These are phyloP conservation scores for Cichladusa arquata DNA, from an alignment of 2,113 vertebrate species.

Conservation along the genomic window DNA sequence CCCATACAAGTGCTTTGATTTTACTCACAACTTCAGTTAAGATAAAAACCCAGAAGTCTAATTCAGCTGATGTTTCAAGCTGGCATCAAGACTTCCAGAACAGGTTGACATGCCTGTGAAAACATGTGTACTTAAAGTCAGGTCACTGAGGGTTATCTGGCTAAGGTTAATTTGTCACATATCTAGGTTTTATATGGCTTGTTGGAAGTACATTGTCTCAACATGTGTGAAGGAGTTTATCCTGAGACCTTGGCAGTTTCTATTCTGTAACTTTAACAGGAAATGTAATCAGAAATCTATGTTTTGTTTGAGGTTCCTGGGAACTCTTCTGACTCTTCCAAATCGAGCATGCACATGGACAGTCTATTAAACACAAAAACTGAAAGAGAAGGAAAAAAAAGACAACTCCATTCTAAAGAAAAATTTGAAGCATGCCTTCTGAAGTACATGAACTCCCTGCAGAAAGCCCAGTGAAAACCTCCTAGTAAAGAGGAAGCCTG, in stretches of 20 bases:
- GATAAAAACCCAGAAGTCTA: background rate
- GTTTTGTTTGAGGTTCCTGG: background rate
- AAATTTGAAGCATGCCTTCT: background rate
- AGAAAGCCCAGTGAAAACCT: background rate
- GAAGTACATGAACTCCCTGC: background rate
- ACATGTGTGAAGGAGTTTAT: background rate
- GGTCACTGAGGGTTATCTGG: background rate
- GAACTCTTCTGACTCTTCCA: background rate
- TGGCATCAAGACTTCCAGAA: background rate
- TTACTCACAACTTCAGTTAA: background rate
- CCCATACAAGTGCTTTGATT: background rate
- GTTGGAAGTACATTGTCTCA: background rate
- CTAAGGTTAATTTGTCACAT: background rate
- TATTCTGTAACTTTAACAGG: background rate
- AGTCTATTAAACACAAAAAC: background rate
- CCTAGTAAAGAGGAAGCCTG: background rate
- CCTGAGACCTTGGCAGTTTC: background rate
- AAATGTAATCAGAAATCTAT: background rate
- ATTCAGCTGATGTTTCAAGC: background rate
- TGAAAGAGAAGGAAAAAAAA: background rate
- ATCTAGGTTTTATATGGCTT: background rate
- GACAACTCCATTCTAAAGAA: background rate
- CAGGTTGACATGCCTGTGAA: background rate
- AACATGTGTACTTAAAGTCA: fast-evolving
- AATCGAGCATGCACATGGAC: background rate